Conservation (phyloP, 2,888 invertebrate genomes). For the Agrotis segetum region DNA sequence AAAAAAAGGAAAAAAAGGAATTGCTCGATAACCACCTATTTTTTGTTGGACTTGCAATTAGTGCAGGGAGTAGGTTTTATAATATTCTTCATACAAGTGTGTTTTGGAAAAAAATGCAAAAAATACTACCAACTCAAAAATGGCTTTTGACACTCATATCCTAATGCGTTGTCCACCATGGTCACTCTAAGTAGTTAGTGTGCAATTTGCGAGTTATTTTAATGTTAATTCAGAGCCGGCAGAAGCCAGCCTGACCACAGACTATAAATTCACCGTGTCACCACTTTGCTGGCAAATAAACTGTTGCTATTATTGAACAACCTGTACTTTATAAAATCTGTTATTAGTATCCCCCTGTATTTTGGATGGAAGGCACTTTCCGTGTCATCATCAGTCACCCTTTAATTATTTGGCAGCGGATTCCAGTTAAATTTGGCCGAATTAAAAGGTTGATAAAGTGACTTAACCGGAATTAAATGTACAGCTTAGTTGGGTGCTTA, state of each 20-base stretch:
- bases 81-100: too few species aligned
- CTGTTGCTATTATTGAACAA: slow-evolving; percentile 56
- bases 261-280: slow-evolving; percentile 65
- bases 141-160: slow-evolving; percentile 19
- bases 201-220: slow-evolving; percentile 76
- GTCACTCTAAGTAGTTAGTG: slow-evolving; percentile 68
- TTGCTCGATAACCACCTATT: too few species aligned
- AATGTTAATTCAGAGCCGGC: slow-evolving; percentile 72
- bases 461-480: not conserved
- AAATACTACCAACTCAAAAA: not conserved
- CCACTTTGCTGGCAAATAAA: slow-evolving; percentile 58
- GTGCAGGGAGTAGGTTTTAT: too few species aligned
- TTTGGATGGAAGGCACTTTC: slow-evolving; percentile 12
- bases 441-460: not conserved
- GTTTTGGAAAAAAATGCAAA: not conserved
- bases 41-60: too few species aligned
- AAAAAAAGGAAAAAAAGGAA: too few species aligned
- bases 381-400: not conserved
- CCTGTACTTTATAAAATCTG: slow-evolving; percentile 42
- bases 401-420: slow-evolving; percentile 13
- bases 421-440: not conserved
- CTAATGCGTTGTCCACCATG: slow-evolving; percentile 38
- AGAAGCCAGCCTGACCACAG: slow-evolving; percentile 60
- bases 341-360: slow-evolving; percentile 22
- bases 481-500: not conserved